Evolutionary conservation across 1,140 invertebrate genomes (phyloP).

Genomic region (Doryteuthis pealeii): DNA sequence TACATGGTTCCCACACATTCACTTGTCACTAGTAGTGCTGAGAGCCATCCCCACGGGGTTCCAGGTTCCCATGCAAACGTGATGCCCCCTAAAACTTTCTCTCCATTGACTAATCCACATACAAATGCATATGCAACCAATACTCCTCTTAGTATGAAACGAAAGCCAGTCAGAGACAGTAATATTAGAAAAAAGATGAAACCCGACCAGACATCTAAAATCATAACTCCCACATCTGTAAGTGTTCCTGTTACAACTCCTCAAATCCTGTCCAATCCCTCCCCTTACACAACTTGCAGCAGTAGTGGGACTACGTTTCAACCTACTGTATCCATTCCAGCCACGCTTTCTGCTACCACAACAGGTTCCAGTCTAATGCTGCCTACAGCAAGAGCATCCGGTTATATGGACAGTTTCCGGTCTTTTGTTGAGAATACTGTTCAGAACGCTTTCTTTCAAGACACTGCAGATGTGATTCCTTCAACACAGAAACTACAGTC

Average conservation of each 20-base stretch:
- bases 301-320: slow-evolving; percentile 29
- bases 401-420: slow-evolving; percentile 57
- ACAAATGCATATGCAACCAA: slow-evolving; percentile 1
- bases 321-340: slow-evolving; percentile 14
- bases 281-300: slow-evolving; percentile 63
- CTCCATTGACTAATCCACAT: not conserved
- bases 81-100: not conserved
- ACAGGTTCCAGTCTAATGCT: not conserved
- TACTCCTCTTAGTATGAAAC: slow-evolving; percentile 22
- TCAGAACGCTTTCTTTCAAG: slow-evolving; percentile 55
- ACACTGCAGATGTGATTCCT: slow-evolving; percentile 30
- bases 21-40: slow-evolving; percentile 46
- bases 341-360: slow-evolving; percentile 7
- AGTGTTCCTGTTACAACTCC: slow-evolving; percentile 68
- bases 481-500: slow-evolving; percentile 16
- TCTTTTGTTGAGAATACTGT: slow-evolving; percentile 60
- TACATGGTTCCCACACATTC: slow-evolving; percentile 46
- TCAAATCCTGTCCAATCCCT: slow-evolving; percentile 64
- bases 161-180: slow-evolving; percentile 23
- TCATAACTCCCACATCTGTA: slow-evolving; percentile 55
- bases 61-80: slow-evolving; percentile 50
- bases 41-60: slow-evolving; percentile 61
- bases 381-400: slow-evolving; percentile 21
- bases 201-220: slow-evolving; percentile 54
- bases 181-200: slow-evolving; percentile 37